Conservation (phyloP, 2,797 vertebrate species). For the Cyprinodon diabolis region DNA sequence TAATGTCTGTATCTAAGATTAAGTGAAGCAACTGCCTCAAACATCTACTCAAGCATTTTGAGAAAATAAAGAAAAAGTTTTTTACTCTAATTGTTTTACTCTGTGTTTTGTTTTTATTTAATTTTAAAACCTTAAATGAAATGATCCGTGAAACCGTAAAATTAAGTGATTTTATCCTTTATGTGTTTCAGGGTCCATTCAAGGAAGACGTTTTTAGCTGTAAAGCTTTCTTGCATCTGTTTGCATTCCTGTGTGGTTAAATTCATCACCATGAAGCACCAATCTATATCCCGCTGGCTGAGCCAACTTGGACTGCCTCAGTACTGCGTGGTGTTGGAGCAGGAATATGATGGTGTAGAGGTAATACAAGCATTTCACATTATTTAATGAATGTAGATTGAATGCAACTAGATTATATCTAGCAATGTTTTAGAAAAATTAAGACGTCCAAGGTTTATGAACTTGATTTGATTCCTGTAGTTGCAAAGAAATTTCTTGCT, state of each 20-base stretch:
- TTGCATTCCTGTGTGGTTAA: constrained; percentile 6
- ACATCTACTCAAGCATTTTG: background rate
- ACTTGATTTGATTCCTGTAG: background rate
- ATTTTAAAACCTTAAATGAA: background rate
- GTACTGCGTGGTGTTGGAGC: constrained; percentile 79
- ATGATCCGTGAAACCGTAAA: background rate
- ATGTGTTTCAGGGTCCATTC: constrained; percentile 38
- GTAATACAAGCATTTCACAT: constrained; percentile 57
- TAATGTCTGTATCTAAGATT: background rate
- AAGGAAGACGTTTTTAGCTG: background rate
- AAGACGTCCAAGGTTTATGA: background rate
- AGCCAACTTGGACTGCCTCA: constrained; percentile 82
- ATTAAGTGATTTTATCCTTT: background rate
- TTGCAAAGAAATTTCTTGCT: background rate
- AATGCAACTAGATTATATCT: background rate
- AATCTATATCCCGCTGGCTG: constrained; percentile 83
- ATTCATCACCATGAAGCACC: constrained; percentile 77
- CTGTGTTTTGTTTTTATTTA: background rate
- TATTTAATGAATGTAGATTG: background rate
- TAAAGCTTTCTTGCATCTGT: constrained; percentile 3
- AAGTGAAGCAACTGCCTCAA: background rate
- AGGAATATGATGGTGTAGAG: constrained; percentile 82
- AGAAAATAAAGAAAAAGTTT: background rate
- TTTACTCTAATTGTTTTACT: background rate
- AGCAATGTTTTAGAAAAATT: background rate